A percentile compares a stretch with the other conserved stretches of the same genome.
phyloP scores from a whole-genome alignment of 1,140 invertebrate species.

The Pseudomyrmex cubaensis region DNA sequence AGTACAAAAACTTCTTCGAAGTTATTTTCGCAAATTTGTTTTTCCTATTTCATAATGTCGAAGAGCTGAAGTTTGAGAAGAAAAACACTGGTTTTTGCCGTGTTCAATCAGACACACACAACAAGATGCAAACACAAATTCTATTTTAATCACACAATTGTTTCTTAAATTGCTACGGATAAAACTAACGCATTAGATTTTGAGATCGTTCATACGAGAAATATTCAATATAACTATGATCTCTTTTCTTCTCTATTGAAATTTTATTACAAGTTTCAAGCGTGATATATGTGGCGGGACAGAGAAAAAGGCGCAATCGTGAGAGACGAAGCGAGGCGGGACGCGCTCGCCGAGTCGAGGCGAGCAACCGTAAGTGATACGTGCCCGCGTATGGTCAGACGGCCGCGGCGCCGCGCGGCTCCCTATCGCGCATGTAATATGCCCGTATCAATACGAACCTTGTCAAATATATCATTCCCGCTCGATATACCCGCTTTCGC shows the following conservation, averaged over 20 bases:
- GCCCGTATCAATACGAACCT: conserved; percentile 76
- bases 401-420: conserved; percentile 46
- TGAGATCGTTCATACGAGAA: background rate
- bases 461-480: conserved; percentile 81
- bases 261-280: background rate
- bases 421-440: conserved; percentile 77
- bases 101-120: background rate
- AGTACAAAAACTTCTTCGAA: background rate
- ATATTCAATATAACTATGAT: background rate
- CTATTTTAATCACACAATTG: background rate
- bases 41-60: conserved; percentile 12
- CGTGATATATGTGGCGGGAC: conserved; percentile 1
- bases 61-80: conserved; percentile 31
- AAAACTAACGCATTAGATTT: too few relatives aligned
- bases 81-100: background rate
- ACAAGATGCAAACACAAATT: background rate
- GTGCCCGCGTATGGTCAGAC: conserved; percentile 72
- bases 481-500: conserved; percentile 76
- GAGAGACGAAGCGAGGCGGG: conserved; percentile 3
- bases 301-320: conserved; percentile 3
- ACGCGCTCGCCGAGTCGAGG: background rate
- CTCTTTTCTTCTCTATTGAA: background rate
- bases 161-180: background rate
- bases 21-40: conserved; percentile 41
- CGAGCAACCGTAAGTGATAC: conserved; percentile 46